Conservation (phyloP, 2,888 invertebrate genomes). For the Metallyticus violacea region DNA sequence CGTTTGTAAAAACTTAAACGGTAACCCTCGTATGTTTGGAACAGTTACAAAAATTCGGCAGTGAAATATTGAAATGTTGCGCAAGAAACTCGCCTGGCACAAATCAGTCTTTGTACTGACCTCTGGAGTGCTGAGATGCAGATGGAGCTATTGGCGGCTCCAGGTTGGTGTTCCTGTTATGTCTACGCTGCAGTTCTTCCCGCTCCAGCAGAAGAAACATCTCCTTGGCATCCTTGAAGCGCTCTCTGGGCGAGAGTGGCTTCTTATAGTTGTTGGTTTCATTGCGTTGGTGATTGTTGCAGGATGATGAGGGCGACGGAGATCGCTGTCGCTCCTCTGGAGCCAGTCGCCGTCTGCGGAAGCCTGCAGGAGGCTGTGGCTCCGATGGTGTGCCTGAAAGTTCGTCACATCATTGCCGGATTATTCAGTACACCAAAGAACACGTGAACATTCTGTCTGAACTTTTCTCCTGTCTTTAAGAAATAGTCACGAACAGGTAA, state of each 20-base stretch:
- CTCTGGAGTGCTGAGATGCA: not conserved
- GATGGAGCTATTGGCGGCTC: constrained; percentile 30
- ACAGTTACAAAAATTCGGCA: too few relatives aligned
- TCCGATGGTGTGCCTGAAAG: constrained; percentile 4
- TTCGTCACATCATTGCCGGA: too few relatives aligned
- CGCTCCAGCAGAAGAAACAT: constrained; percentile 79
- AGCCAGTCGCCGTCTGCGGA: constrained; percentile 46
- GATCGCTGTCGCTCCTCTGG: constrained; percentile 50
- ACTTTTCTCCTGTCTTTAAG: too few relatives aligned
- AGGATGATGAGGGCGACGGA: constrained; percentile 41
- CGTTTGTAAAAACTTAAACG: too few relatives aligned
- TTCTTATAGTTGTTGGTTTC: not conserved
- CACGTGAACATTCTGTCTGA: too few relatives aligned
- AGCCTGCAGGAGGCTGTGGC: not conserved
- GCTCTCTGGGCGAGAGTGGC: constrained; percentile 24
- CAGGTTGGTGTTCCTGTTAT: not conserved
- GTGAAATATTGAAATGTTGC: too few relatives aligned
- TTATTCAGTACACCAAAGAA: too few relatives aligned
- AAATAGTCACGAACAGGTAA: too few relatives aligned
- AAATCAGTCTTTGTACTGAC: too few relatives aligned
- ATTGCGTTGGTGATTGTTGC: not conserved
- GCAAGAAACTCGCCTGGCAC: too few relatives aligned
- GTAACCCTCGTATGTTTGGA: too few relatives aligned
- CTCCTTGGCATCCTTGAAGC: constrained; percentile 80
- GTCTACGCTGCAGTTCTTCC: constrained; percentile 50